A percentile compares a stretch with the other conserved stretches of the same genome.
Evolutionary conservation across 1,140 invertebrate species (phyloP).

Genomic region (Pollicipes pollicipes): DNA sequence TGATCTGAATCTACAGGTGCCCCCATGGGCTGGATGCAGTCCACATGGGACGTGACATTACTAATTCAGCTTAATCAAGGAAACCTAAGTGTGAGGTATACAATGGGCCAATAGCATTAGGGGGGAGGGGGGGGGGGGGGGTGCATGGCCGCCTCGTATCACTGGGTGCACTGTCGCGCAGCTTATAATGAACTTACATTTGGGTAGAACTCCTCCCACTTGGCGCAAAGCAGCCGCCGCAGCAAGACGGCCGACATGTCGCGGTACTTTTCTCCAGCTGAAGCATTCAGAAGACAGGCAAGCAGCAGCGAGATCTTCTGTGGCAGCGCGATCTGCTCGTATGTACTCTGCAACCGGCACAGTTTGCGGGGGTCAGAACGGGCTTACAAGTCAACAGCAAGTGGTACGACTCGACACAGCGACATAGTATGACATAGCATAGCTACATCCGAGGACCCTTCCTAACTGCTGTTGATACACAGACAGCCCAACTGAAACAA

Average conservation of each 20-base stretch:
- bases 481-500: not conserved
- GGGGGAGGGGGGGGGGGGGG: too few species aligned
- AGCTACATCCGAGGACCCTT: too few species aligned
- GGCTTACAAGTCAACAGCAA: conserved; percentile 15
- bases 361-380: too few species aligned
- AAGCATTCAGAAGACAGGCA: conserved; percentile 18
- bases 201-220: conserved; percentile 77
- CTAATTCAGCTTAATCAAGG: too few species aligned
- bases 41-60: too few species aligned
- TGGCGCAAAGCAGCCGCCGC: conserved; percentile 66
- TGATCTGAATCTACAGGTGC: too few species aligned
- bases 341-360: conserved; percentile 12
- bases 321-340: conserved; percentile 17
- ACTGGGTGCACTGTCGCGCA: too few species aligned
- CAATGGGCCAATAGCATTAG: too few species aligned
- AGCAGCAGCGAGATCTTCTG: conserved; percentile 23
- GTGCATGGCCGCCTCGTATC: too few species aligned
- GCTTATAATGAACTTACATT: too few species aligned
- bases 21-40: too few species aligned
- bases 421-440: conserved; percentile 1
- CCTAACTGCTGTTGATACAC: not conserved
- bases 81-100: too few species aligned
- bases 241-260: conserved; percentile 78
- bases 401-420: conserved; percentile 10
- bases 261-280: conserved; percentile 46